Base-by-base conservation (phyloP, 2,888 invertebrate species). In the Cephalotes varians region DNA sequence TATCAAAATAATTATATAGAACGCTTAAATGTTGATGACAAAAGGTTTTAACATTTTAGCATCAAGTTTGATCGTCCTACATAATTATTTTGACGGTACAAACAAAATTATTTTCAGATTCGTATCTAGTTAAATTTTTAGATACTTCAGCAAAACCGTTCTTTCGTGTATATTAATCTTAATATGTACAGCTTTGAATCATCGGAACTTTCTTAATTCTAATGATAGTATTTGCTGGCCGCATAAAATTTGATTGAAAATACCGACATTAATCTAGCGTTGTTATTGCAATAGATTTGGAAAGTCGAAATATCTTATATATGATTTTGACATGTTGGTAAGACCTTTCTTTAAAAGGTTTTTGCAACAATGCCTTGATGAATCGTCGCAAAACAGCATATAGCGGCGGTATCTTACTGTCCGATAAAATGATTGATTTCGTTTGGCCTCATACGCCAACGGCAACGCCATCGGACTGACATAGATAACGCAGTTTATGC, bases 401-500 rank as follows among this genome's bases (percentile, higher is more conserved):
- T 18, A 51, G 58, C 37, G 40, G 44, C 80, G 51, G 62, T 86
- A 86, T 81, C 80, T 74, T 54, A 67, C 67, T 64, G 87, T 82
- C 64, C 60, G 40, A 25, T 47, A 56, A 64, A 65, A 87, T 87
- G 89, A 89, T 89, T 83, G 86, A 89, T 89, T 86, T 83, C 62
- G 58, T 7, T 51, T 34, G 65, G 44, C 67, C 60, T 49, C 81
- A 40, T 25, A 56, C 18, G 47, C 31, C 81, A 21, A 72, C 62
- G 69, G 56, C 62, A 40, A 65, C 69, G 47, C 67, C 47, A 71
- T 64, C 62, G 56, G 64, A 12, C 67, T 56, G 54, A 79, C 84
- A 82, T 80, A 76, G 89, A 89, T 89, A 88, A 85, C 82, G 76
- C 58, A 76, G 83, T 80, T 77, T 88, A 86, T 88, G 86, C 85